Conservation (phyloP, 2,888 invertebrate genomes). For the Leistus spinibarbis region DNA sequence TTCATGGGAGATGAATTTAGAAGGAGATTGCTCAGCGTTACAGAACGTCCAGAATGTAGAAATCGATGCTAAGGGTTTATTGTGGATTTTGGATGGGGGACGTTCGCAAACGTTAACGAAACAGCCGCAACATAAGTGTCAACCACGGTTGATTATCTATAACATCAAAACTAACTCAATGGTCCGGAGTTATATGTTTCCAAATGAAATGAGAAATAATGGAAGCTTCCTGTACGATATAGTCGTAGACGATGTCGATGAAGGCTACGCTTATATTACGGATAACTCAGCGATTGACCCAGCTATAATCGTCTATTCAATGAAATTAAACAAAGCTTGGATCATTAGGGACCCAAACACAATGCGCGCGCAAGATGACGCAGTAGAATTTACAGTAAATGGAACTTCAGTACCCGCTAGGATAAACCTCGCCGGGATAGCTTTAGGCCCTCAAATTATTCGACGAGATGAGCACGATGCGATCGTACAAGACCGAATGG, state of each 20-base stretch:
- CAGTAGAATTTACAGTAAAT: slow-evolving; percentile 66
- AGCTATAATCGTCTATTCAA: slow-evolving; percentile 71
- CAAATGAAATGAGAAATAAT: slow-evolving; percentile 64
- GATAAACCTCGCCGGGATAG: slow-evolving; percentile 73
- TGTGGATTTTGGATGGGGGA: slow-evolving; percentile 75
- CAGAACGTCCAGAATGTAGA: slow-evolving; percentile 79
- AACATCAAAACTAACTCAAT: slow-evolving; percentile 67
- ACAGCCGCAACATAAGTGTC: slow-evolving; percentile 63
- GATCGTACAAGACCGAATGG: slow-evolving; percentile 53
- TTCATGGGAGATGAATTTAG: slow-evolving; percentile 70
- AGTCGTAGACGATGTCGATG: slow-evolving; percentile 72
- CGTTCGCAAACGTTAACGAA: slow-evolving; percentile 65
- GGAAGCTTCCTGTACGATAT: slow-evolving; percentile 73
- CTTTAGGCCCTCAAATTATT: slow-evolving; percentile 64
- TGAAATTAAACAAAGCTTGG: slow-evolving; percentile 70
- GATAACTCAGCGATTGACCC: slow-evolving; percentile 72
- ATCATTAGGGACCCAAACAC: slow-evolving; percentile 68
- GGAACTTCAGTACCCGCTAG: slow-evolving; percentile 64
- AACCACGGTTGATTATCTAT: slow-evolving; percentile 71
- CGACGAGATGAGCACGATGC: slow-evolving; percentile 42
- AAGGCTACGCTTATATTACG: slow-evolving; percentile 72
- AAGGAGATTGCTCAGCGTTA: slow-evolving; percentile 71
- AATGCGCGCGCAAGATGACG: slow-evolving; percentile 67
- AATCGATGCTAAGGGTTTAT: slow-evolving; percentile 70
- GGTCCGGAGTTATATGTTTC: slow-evolving; percentile 65